Conservation (phyloP, 64 coral and sea anemone species). For the Montipora capricornis region DNA sequence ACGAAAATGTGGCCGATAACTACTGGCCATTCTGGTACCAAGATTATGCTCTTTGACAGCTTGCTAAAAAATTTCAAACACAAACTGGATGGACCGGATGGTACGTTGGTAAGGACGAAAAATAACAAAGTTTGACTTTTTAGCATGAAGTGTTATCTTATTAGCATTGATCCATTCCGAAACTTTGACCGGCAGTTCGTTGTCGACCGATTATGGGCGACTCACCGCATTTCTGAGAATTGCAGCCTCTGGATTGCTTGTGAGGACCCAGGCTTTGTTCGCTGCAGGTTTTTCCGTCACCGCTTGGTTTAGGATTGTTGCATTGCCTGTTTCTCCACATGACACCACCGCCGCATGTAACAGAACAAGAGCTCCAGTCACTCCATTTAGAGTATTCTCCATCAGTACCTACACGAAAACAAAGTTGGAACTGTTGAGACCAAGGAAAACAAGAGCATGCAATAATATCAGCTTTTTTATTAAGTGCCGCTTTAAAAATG, state of each 20-base stretch:
- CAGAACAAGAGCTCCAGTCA: not conserved
- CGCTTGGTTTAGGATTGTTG: not conserved
- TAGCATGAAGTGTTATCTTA: too few species aligned
- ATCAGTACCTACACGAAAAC: not conserved
- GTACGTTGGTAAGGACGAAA: not conserved
- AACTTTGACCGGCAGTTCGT: too few species aligned
- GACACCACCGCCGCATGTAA: not conserved
- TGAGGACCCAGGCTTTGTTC: constrained; percentile 3
- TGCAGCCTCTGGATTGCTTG: not conserved
- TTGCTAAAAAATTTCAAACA: too few species aligned
- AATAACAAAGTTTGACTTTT: not conserved
- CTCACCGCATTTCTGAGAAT: not conserved
- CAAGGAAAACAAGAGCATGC: too few species aligned
- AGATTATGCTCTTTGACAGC: too few species aligned
- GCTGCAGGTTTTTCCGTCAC: not conserved
- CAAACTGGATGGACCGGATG: too few species aligned
- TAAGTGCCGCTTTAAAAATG: too few species aligned
- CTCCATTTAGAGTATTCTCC: not conserved
- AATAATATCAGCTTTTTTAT: too few species aligned
- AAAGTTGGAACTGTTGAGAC: not conserved
- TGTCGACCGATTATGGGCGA: too few species aligned
- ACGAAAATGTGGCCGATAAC: too few species aligned
- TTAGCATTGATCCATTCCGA: too few species aligned
- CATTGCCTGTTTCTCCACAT: not conserved
- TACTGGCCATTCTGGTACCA: too few species aligned